Conservation (phyloP, 2,797 vertebrate species). For the Linurgus olivaceus region DNA sequence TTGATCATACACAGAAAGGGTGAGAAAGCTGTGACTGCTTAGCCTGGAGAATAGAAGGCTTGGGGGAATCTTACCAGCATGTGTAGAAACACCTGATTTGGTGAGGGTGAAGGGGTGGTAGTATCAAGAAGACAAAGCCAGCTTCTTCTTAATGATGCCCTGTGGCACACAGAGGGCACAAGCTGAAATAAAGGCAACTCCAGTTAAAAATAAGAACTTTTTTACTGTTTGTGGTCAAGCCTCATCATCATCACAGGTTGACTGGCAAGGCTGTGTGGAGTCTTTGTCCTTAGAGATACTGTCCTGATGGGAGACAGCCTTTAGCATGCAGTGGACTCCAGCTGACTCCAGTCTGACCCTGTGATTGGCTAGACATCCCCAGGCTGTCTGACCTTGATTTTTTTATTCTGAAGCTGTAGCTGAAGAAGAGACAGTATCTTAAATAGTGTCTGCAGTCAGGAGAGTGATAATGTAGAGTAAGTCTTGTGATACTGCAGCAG, state of each 20-base stretch:
- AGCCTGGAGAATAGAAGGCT: not conserved
- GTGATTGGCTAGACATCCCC: not conserved
- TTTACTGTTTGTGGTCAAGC: not conserved
- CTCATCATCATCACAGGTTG: not conserved
- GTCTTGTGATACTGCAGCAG: not conserved
- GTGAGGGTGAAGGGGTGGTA: not conserved
- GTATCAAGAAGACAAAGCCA: not conserved
- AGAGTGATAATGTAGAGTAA: not conserved
- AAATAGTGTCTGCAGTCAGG: not conserved
- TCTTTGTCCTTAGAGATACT: not conserved
- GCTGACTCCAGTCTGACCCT: not conserved
- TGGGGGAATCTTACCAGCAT: not conserved
- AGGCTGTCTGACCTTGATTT: not conserved
- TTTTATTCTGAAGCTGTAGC: not conserved
- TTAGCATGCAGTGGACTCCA: not conserved
- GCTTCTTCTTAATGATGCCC: not conserved
- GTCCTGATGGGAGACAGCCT: not conserved
- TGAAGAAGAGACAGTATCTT: not conserved
- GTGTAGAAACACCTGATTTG: not conserved
- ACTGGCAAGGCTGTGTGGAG: not conserved
- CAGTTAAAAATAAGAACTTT: not conserved
- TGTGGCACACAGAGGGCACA: not conserved
- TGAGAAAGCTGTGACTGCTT: not conserved
- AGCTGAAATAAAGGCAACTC: not conserved
- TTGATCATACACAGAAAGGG: rapidly evolving